A percentile compares a stretch with the other conserved stretches of the same genome.
These are phyloP conservation scores for Nothura maculosa DNA, from an alignment of 2,797 vertebrate species.

Conservation along the genomic window DNA sequence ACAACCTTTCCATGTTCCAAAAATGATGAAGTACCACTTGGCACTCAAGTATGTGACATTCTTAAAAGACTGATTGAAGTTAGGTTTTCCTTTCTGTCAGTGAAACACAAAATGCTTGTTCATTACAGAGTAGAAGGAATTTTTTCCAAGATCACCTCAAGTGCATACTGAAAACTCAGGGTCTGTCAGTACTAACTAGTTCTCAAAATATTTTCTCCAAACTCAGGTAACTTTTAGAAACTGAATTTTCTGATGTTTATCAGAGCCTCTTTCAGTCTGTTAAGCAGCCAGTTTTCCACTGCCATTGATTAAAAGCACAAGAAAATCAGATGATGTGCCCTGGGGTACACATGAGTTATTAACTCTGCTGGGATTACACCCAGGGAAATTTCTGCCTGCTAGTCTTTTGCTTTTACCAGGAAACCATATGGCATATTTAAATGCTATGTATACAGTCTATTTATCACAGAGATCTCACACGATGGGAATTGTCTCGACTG, in stretches of 20 bases:
- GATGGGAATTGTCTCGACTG: not conserved
- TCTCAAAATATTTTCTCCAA: not conserved
- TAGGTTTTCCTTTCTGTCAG: not conserved
- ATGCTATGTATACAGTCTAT: not conserved
- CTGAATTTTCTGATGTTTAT: not conserved
- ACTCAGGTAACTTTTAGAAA: not conserved
- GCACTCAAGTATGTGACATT: not conserved
- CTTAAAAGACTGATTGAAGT: not conserved
- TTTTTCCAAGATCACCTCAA: not conserved
- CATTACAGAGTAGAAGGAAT: not conserved
- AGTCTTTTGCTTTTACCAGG: not conserved
- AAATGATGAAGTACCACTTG: not conserved
- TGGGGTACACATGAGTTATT: not conserved
- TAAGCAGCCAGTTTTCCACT: not conserved
- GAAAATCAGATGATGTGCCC: conserved; percentile 9
- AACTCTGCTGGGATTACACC: not conserved
- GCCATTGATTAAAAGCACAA: not conserved
- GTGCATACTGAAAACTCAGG: not conserved
- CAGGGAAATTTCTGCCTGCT: not conserved
- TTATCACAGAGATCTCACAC: not conserved
- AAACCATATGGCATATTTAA: not conserved
- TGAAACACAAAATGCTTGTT: not conserved
- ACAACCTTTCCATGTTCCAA: not conserved
- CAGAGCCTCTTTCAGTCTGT: not conserved
- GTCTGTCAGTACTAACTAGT: not conserved